These are phyloP conservation scores for Pseudonaja textilis DNA, from an alignment of 2,113 vertebrate genomes.

Conservation along the genomic window DNA sequence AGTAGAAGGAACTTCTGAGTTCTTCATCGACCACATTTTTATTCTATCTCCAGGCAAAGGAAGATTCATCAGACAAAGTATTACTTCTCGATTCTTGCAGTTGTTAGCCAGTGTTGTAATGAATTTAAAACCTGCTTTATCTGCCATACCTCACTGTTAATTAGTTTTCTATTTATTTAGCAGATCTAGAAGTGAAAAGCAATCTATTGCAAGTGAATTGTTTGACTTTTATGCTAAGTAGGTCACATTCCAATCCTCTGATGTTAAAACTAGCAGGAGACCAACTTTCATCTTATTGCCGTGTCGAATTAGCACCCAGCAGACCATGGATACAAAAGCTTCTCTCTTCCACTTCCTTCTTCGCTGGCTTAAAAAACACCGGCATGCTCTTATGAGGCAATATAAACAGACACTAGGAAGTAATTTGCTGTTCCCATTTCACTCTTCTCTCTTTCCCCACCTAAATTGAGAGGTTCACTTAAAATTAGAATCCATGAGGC, in stretches of 20 bases:
- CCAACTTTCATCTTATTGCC: conserved; percentile 72
- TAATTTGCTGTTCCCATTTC: conserved; percentile 30
- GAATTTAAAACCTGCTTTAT: conserved; percentile 71
- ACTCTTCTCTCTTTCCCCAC: conserved; percentile 9
- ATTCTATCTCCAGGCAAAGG: conserved; percentile 25
- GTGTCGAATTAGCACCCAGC: conserved; percentile 72
- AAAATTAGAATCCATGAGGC: not conserved
- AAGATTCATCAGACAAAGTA: conserved; percentile 40
- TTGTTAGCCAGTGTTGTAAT: conserved; percentile 65
- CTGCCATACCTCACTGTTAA: conserved; percentile 72
- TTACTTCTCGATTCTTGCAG: conserved; percentile 45
- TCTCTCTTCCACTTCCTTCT: not conserved
- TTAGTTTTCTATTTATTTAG: conserved; percentile 85
- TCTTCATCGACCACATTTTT: conserved; percentile 28
- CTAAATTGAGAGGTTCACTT: not conserved
- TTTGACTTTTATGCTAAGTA: conserved; percentile 78
- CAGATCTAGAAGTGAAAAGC: conserved; percentile 74
- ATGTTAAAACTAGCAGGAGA: conserved; percentile 74
- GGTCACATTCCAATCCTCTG: conserved; percentile 78
- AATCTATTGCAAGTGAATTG: conserved; percentile 73
- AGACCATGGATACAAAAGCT: conserved; percentile 58
- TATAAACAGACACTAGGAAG: conserved; percentile 30
- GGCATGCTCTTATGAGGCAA: conserved; percentile 52
- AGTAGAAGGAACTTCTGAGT: conserved; percentile 38
- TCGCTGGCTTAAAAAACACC: conserved; percentile 49